Evolutionary conservation across 2,797 vertebrate species (phyloP).

Genomic region (Mormyrops attenuatus): DNA sequence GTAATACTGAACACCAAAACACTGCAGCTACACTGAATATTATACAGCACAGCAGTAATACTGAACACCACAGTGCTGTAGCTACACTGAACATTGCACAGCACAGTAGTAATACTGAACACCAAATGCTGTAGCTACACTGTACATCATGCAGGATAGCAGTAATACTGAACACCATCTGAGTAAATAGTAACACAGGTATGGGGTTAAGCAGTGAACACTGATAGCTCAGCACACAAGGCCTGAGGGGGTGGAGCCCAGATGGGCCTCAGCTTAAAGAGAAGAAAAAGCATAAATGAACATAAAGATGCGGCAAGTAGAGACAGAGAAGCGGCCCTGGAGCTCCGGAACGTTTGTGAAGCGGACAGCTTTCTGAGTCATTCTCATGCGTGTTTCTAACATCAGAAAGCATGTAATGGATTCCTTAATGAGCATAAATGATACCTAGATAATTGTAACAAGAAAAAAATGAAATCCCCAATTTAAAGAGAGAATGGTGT

Average conservation of each 20-base stretch:
- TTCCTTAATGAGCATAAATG: background rate
- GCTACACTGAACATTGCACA: background rate
- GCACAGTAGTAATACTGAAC: background rate
- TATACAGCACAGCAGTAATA: background rate
- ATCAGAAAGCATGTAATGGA: background rate
- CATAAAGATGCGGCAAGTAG: slow-evolving; percentile 41
- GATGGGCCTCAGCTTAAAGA: slow-evolving; percentile 40
- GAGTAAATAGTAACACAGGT: slow-evolving; percentile 36
- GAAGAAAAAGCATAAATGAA: slow-evolving; percentile 31
- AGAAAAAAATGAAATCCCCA: background rate
- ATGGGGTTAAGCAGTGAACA: slow-evolving; percentile 32
- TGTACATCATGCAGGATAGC: background rate
- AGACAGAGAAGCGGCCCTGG: slow-evolving; percentile 32
- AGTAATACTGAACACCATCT: slow-evolving; percentile 10
- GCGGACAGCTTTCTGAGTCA: background rate
- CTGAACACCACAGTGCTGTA: background rate
- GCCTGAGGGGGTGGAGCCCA: slow-evolving; percentile 44
- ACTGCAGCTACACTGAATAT: background rate
- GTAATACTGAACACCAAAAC: background rate
- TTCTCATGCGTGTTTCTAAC: background rate
- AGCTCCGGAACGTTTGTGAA: background rate
- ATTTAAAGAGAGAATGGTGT: background rate
- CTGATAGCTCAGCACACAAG: slow-evolving; percentile 37
- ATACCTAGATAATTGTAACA: background rate
- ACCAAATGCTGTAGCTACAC: background rate